Evolutionary conservation across 2,888 invertebrate species (phyloP).

Genomic region (Nemapogon koenigi): DNA sequence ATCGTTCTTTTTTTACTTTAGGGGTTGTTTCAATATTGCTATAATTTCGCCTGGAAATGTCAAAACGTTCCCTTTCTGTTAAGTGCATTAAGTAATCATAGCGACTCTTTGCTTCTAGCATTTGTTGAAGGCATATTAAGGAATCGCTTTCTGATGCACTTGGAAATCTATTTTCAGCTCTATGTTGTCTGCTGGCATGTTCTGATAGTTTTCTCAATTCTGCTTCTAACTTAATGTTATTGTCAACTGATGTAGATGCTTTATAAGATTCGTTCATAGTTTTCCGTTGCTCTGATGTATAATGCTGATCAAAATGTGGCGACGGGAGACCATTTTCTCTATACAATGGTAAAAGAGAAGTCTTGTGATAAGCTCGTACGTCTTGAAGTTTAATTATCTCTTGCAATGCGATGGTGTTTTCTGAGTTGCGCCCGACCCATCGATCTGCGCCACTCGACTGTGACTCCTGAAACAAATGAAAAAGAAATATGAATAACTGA

Average conservation of each 20-base stretch:
- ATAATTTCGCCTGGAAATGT: conserved; percentile 22
- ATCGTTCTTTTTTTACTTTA: conserved; percentile 37
- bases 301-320: conserved; percentile 40
- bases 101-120: conserved; percentile 53
- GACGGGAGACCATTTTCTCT: conserved; percentile 54
- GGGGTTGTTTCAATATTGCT: conserved; percentile 16
- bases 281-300: conserved; percentile 20
- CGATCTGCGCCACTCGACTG: conserved; percentile 84
- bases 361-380: conserved; percentile 75
- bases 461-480: conserved; percentile 74
- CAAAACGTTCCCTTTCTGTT: conserved; percentile 39
- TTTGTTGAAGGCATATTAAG: conserved; percentile 48
- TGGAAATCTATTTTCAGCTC: conserved; percentile 26
- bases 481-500: conserved; percentile 2
- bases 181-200: conserved; percentile 53
- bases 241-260: conserved; percentile 48
- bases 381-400: conserved; percentile 91
- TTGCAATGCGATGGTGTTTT: conserved; percentile 90
- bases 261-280: conserved; percentile 33
- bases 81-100: conserved; percentile 45
- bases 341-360: conserved; percentile 57
- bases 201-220: conserved; percentile 65
- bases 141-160: conserved; percentile 38
- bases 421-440: conserved; percentile 89
- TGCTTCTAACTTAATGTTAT: conserved; percentile 60